These are phyloP conservation scores for Acronicta alni DNA, from an alignment of 2,888 invertebrate genomes.

Conservation along the genomic window DNA sequence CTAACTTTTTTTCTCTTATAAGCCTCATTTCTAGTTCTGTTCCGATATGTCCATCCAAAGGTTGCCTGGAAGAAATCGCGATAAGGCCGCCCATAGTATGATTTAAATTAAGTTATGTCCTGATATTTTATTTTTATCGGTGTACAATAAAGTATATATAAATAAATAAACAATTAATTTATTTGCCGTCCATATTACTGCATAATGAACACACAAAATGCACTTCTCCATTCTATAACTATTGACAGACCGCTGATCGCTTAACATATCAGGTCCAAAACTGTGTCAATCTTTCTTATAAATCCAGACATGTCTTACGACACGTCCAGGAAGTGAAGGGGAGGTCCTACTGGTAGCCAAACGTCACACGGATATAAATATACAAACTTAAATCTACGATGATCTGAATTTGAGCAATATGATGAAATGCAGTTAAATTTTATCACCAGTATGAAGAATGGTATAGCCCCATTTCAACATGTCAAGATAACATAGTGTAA, in stretches of 20 bases:
- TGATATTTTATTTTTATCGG: too few relatives aligned
- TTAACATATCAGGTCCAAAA: too few relatives aligned
- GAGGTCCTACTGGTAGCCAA: slow-evolving; percentile 1
- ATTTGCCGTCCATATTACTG: not conserved
- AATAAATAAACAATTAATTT: too few relatives aligned
- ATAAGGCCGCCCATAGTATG: too few relatives aligned
- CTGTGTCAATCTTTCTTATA: too few relatives aligned
- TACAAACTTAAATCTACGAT: not conserved
- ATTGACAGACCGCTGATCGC: not conserved
- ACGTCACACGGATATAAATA: not conserved
- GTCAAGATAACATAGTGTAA: too few relatives aligned
- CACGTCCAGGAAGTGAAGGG: slow-evolving; percentile 7
- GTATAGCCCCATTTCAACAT: not conserved
- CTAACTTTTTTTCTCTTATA: too few relatives aligned
- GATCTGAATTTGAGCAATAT: not conserved
- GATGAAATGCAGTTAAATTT: slow-evolving; percentile 13
- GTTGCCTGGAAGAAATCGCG: too few relatives aligned
- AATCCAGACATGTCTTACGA: not conserved
- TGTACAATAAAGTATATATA: too few relatives aligned
- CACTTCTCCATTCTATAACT: not conserved
- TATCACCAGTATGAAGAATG: not conserved
- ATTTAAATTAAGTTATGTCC: too few relatives aligned
- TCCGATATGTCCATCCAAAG: too few relatives aligned
- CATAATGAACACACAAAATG: not conserved
- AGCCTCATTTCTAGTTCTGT: too few relatives aligned